Conservation (phyloP, 1,140 invertebrate species). For the Chionoecetes opilio region DNA sequence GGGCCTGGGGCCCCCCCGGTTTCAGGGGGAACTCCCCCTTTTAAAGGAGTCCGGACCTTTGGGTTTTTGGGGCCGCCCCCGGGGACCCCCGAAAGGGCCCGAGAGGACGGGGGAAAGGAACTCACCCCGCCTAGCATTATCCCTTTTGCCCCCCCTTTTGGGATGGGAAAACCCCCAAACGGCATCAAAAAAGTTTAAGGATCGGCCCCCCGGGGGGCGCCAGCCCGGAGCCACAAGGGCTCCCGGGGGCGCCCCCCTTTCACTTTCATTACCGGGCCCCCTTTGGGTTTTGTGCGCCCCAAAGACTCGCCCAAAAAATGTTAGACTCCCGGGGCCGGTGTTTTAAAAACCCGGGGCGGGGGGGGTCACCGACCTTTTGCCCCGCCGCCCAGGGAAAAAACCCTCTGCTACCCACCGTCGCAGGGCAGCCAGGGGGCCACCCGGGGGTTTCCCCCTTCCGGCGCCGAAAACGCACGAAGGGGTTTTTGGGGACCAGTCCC, state of each 20-base stretch:
- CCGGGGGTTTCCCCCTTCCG: not conserved
- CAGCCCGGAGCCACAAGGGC: too few species aligned
- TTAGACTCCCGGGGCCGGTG: conserved; percentile 92
- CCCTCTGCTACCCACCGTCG: not conserved
- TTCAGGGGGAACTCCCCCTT: too few species aligned
- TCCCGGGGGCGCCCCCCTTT: too few species aligned
- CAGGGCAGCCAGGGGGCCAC: too few species aligned
- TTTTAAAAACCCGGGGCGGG: too few species aligned
- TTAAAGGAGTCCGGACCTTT: too few species aligned
- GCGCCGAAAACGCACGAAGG: conserved; percentile 8
- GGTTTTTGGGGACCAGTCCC: not conserved
- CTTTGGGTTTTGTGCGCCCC: too few species aligned
- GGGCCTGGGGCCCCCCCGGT: conserved; percentile 67
- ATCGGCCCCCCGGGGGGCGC: too few species aligned
- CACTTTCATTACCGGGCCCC: too few species aligned
- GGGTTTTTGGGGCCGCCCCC: too few species aligned
- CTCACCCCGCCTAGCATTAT: not conserved
- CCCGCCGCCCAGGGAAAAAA: not conserved
- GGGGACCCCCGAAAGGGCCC: conserved; percentile 82
- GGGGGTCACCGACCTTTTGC: conserved; percentile 12
- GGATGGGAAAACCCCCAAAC: not conserved
- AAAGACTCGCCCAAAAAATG: conserved; percentile 92
- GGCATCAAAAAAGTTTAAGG: conserved; percentile 15
- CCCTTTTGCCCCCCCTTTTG: not conserved
- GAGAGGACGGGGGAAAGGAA: not conserved